Conservation (phyloP, 2,888 invertebrate genomes). For the Phania funesta region DNA sequence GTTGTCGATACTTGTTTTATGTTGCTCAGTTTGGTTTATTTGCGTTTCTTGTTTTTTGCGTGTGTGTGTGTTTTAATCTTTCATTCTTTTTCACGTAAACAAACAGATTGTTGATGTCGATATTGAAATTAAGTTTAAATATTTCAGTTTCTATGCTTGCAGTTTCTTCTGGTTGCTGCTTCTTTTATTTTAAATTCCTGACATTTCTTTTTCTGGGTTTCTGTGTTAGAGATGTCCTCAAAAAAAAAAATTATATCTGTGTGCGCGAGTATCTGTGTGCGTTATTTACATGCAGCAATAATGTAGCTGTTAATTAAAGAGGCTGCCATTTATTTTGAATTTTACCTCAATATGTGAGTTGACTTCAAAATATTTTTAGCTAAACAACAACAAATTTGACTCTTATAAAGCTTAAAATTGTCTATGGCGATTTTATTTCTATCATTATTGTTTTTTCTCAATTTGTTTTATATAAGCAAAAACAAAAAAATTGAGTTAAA, state of each 20-base stretch:
- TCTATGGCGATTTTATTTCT: too few relatives aligned
- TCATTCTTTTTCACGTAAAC: conserved; percentile 10
- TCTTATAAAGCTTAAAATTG: too few relatives aligned
- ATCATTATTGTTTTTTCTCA: too few relatives aligned
- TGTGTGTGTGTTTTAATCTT: not conserved
- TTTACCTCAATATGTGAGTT: not conserved
- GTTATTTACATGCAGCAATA: not conserved
- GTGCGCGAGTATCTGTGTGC: not conserved
- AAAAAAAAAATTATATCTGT: not conserved
- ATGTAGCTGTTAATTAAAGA: not conserved
- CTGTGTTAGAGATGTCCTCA: conserved; percentile 43
- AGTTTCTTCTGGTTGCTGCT: not conserved
- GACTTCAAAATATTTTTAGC: not conserved
- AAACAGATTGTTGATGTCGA: conserved; percentile 28
- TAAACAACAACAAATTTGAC: not conserved
- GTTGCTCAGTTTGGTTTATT: not conserved
- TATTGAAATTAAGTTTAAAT: conserved; percentile 38
- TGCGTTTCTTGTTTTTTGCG: not conserved
- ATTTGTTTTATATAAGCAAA: too few relatives aligned
- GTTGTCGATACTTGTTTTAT: conserved; percentile 13
- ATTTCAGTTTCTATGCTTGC: conserved; percentile 7
- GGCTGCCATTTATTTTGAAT: conserved; percentile 8
- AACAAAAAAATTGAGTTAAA: too few relatives aligned
- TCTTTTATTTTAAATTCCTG: conserved; percentile 45
- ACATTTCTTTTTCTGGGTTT: conserved; percentile 56